A percentile compares a stretch with the other conserved stretches of the same genome.
Conservation (phyloP, 2,797 vertebrate species). For the Euphonia xanthogaster region DNA sequence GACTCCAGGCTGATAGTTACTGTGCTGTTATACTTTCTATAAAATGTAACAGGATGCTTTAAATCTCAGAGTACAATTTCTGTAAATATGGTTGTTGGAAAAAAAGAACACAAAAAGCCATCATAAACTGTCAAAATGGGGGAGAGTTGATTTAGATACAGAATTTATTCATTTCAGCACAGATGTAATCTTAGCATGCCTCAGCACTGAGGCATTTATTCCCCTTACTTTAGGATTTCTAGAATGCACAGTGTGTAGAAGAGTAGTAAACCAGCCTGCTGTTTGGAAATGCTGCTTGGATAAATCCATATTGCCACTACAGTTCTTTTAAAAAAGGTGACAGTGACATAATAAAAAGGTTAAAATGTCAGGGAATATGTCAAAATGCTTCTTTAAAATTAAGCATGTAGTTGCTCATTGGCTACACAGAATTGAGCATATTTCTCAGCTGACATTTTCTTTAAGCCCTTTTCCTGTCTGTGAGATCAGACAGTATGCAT, state of each 20-base stretch:
- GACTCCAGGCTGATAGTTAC: background rate
- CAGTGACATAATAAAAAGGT: background rate
- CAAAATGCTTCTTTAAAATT: conserved; percentile 11
- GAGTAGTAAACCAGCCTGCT: background rate
- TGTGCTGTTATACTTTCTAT: background rate
- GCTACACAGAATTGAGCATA: background rate
- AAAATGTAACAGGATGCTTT: background rate
- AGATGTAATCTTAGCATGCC: background rate
- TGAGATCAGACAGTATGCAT: background rate
- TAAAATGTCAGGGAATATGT: background rate
- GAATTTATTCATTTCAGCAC: background rate
- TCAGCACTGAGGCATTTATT: background rate
- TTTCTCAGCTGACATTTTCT: background rate
- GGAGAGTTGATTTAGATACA: background rate
- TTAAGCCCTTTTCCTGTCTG: background rate
- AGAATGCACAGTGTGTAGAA: background rate
- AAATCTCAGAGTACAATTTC: background rate
- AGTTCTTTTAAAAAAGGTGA: background rate
- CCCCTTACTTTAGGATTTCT: background rate
- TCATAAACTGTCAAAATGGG: background rate
- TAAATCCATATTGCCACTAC: background rate
- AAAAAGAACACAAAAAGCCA: background rate
- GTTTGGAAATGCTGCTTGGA: background rate
- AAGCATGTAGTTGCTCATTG: background rate
- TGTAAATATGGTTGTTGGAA: background rate